A percentile compares a stretch with the other conserved stretches of the same genome.
Evolutionary conservation across 2,797 vertebrate genomes (phyloP).

Genomic region (Pristis pectinata): DNA sequence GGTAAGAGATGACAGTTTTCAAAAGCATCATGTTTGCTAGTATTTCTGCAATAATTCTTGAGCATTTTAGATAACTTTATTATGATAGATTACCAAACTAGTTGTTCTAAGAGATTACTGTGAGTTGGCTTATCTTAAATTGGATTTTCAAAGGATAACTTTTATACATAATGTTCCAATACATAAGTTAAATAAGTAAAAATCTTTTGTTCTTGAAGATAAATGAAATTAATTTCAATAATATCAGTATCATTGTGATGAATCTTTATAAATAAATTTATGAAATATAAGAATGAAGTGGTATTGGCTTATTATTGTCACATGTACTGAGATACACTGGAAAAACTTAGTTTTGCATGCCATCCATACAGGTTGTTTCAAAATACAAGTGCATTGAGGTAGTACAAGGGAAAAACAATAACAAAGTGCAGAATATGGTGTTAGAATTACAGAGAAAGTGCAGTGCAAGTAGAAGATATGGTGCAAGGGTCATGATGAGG

Average conservation of each 20-base stretch:
- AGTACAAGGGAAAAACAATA: no score
- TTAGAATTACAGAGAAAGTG: no score
- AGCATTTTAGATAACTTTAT: background rate
- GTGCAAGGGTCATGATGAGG: no score
- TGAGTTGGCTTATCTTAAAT: background rate
- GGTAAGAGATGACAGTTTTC: slow-evolving; percentile 56
- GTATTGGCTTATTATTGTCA: no score
- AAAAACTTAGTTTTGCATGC: no score
- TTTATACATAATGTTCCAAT: no score
- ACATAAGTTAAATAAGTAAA: background rate
- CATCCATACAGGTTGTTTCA: no score
- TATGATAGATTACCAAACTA: background rate
- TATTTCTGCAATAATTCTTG: background rate
- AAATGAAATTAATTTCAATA: background rate
- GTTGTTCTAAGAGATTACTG: no score
- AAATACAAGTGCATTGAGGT: no score
- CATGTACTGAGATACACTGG: no score
- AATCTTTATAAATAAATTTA: background rate
- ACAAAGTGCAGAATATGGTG: no score
- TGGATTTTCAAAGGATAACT: background rate
- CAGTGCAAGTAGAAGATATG: no score
- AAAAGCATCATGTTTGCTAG: background rate
- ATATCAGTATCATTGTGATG: background rate
- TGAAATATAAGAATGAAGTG: background rate
- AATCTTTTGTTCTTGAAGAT: background rate